Evolutionary conservation across 2,888 invertebrate genomes (phyloP).

Genomic region (Marronus borbonicus): DNA sequence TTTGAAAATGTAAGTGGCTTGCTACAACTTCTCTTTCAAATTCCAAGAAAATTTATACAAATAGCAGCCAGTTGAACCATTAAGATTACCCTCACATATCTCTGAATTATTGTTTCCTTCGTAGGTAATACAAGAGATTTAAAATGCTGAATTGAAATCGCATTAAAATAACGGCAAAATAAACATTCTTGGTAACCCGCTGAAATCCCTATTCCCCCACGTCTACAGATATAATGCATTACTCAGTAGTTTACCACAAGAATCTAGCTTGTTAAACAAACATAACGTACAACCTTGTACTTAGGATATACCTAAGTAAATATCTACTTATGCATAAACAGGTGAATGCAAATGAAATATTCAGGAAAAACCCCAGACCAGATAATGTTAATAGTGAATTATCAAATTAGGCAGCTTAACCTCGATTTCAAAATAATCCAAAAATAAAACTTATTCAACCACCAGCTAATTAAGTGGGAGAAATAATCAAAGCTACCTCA

Average conservation of each 20-base stretch:
- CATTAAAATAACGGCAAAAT: too few species aligned
- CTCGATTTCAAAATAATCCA: too few species aligned
- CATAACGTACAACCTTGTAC: background rate
- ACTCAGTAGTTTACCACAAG: background rate
- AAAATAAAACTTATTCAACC: conserved; percentile 1
- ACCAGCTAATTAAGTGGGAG: background rate
- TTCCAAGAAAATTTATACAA: too few species aligned
- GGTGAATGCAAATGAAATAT: background rate
- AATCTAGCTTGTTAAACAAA: conserved; percentile 8
- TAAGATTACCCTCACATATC: too few species aligned
- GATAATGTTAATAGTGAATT: background rate
- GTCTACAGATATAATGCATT: background rate
- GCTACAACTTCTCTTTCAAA: too few species aligned
- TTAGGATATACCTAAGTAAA: background rate
- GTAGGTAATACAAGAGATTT: background rate
- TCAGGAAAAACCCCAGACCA: background rate
- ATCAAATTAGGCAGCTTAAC: too few species aligned
- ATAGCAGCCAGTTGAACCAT: too few species aligned
- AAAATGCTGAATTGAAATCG: background rate
- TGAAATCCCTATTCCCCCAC: background rate
- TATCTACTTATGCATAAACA: background rate
- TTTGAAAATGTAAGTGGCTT: too few species aligned
- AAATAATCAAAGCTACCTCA: background rate
- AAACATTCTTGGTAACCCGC: background rate
- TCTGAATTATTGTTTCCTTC: too few species aligned